Evolutionary conservation across 2,113 vertebrate genomes (phyloP), one percentile per base, ranked within the genome.

Genomic region (Peromyscus maniculatus): DNA sequence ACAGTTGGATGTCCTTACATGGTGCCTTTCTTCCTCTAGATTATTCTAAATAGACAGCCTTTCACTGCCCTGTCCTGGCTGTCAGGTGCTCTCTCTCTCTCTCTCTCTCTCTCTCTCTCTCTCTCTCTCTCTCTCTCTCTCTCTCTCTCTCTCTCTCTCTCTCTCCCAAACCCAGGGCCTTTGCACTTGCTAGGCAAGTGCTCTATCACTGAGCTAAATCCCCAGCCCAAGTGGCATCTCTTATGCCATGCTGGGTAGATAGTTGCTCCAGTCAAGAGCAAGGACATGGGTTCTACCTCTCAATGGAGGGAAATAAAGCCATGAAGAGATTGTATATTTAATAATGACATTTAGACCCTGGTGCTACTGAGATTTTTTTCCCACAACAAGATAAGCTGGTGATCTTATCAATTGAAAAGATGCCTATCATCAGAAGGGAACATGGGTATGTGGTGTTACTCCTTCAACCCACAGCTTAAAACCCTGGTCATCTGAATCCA

Each of bases 401-500:
- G 0, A 22, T 86, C 33, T 31, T 84, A 67, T 62, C 7, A 21
- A 2, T 57, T 72, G 62, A 24, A 96, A 17, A 89, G 5, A 72
- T 10, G 1, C 12, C 6, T n/a, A 26, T 26, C 82, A 7, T 77
- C 77, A 82, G n/a, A 96, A 22, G 67, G 39, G 86, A 93, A 82
- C 43, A 89, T 5, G 43, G 13, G 43, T 71, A 28, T n/a, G 21
- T 12, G 6, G 2, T 95, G 22, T n/a, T 1, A 0, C 59, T 94
- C 92, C 77, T 89, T 95, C 36, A 91, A 97, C 66, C 4, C 22
- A 84, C 72, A 64, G 31, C 28, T 97, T 96, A 52, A 94, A 98
- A 98, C 93, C 83, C 59, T 94, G 64, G 96, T 97, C 93, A n/a
- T 97, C 98, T 97, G 93, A 98, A 97, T 97, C 97, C 98, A 97